Evolutionary conservation across 37 sponge, comb jelly and placozoan genomes (phyloP).

Genomic region (Amphimedon queenslandica): DNA sequence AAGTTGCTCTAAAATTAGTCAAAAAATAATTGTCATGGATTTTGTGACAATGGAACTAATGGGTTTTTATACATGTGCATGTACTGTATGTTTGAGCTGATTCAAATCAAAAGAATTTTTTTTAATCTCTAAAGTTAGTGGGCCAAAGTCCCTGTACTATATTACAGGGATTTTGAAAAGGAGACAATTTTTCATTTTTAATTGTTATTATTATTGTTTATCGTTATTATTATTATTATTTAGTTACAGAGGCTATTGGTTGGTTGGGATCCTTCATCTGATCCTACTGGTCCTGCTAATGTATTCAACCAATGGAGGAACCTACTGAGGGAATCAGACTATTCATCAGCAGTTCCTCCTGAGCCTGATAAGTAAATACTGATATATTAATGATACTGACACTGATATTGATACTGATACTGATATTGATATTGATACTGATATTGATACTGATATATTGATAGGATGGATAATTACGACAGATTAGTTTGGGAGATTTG

Average conservation of each 20-base stretch:
- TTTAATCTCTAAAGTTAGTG: too few species aligned
- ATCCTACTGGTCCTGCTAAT: conserved; percentile 17
- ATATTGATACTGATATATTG: too few species aligned
- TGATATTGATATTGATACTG: too few species aligned
- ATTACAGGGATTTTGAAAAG: too few species aligned
- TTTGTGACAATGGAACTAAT: too few species aligned
- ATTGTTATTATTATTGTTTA: not conserved
- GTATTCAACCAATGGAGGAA: conserved; percentile 30
- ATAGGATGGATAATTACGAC: conserved; percentile 82
- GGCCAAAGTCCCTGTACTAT: too few species aligned
- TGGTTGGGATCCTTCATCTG: conserved; percentile 47
- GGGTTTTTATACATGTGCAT: too few species aligned
- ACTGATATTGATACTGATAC: too few species aligned
- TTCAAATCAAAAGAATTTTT: too few species aligned
- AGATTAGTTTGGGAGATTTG: conserved; percentile 88
- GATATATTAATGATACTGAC: not conserved
- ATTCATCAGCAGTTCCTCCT: conserved; percentile 16
- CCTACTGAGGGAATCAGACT: conserved; percentile 41
- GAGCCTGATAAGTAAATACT: conserved; percentile 45
- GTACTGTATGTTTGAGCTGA: too few species aligned
- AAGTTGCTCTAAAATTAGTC: too few species aligned
- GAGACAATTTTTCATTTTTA: not conserved
- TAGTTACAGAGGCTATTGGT: conserved; percentile 11
- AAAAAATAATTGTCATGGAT: too few species aligned
- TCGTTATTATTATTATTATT: not conserved